Evolutionary conservation across 2,888 invertebrate genomes (phyloP), one percentile per base, ranked within the genome.

Genomic region (Rhyacophila evoluta): DNA sequence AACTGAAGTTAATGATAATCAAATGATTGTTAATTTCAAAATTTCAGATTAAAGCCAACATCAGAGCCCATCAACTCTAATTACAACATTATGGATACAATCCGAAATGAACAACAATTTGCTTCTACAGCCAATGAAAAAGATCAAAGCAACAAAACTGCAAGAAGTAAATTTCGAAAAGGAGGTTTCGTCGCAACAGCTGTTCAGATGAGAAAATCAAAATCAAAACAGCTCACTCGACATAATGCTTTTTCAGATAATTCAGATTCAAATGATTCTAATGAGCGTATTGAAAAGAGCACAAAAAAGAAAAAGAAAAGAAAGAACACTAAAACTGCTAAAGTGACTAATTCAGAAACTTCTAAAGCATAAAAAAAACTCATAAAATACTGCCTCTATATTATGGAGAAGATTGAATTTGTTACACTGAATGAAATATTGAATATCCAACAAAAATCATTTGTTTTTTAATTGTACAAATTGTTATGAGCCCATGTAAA

Each of bases 141-240:
- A 73, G 55, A 55, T 4, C 55, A 55, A 8, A 8, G 10, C 15
- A 55, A 12, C 15, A 55, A 36, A 27, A 72, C 79, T 82, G 85
- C 86, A 5, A 89, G 88, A 82, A 86, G 85, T 78, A 90, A 90
- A 81, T 93, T 93, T 83, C 91, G 91, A 83, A 92, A 92, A 83
- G 87, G 91, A 79, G 92, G 91, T 19, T 87, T 91, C 81, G 91
- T 93, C 0, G 91, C 92, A 29, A 91, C 92, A 10, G 91, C 92
- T 1, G 85, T 89, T 33, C 90, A 90, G 84, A 86, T 84, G 29
- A 89, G 87, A 81, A 90, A 89, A 83, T 83, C 84, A 73, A 86
- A 82, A 80, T 84, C 83, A 72, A 87, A 86, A 84, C 79, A 82
- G 73, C 84, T 84, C 79, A 82, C 83, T 72, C 83, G 85, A 29